phyloP scores from a whole-genome alignment of 2,113 vertebrate species.

The Halcyon malimbica region DNA sequence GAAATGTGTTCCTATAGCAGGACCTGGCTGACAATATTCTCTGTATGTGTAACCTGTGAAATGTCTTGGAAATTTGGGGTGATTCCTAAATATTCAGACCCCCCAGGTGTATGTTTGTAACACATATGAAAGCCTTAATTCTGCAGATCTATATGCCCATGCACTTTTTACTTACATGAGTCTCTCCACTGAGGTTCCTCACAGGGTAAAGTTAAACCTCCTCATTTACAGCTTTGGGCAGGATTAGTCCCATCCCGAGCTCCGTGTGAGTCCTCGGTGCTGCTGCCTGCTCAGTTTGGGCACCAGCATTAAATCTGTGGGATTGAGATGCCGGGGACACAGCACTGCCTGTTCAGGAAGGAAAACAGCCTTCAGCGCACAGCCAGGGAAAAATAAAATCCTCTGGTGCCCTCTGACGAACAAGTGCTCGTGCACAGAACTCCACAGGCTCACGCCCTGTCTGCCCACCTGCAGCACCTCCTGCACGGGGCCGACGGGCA shows the following conservation, averaged over 20 bases:
- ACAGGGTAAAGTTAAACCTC: not conserved
- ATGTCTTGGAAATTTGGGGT: constrained; percentile 1
- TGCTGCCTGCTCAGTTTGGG: not conserved
- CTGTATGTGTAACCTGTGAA: not conserved
- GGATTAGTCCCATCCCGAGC: not conserved
- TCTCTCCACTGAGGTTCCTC: not conserved
- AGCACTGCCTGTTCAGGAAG: not conserved
- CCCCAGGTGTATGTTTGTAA: not conserved
- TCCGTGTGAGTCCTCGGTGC: not conserved
- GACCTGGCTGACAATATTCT: not conserved
- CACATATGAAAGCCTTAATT: not conserved
- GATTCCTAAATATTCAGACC: not conserved
- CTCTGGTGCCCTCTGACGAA: constrained; percentile 7
- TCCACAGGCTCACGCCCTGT: fast-evolving
- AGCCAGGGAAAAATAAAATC: not conserved
- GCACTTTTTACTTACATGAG: not conserved
- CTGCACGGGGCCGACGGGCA: not conserved
- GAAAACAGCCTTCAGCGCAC: not conserved
- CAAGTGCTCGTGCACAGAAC: not conserved
- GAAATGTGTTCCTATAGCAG: not conserved
- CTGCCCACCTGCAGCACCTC: not conserved
- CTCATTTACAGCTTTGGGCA: not conserved
- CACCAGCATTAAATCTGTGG: not conserved
- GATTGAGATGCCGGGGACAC: not conserved
- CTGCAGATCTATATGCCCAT: not conserved